Evolutionary conservation across 2,797 vertebrate species (phyloP), one percentile per base, ranked within the genome.

Genomic region (Moxostoma hubbsi): DNA sequence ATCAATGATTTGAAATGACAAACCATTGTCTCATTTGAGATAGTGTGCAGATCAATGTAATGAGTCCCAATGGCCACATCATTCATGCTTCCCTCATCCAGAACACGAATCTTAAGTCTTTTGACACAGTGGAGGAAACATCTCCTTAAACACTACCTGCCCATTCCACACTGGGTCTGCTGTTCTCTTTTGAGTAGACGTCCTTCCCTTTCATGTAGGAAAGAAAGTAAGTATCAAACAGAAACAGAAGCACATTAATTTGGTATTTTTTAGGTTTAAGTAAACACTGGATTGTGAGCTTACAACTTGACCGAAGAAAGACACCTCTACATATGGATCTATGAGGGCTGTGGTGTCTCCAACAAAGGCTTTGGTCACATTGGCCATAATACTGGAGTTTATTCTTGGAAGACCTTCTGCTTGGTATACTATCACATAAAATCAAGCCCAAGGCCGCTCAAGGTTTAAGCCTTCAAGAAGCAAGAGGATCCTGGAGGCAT

Each of bases 361-460:
- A 76, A 98, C 94, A 85, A 99, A 98, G 1, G 97, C 97, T 89
- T 98, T 99, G 73, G 97, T 99, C 88, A 99, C 97, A 1, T 99
- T 99, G 9, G 97, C 97, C 97, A 99, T 97, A 87, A 99, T 95
- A 91, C 96, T 95, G 15, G 97, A 97, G 90, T 97, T 98, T 91
- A 96, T 96, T 63, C 96, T 94, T 0, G 98, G 98, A 62, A 99
- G 90, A 7, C 97, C 96, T 85, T 99, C 96, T 0, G 97, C 98
- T 84, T 89, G 92, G 88, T 95, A 98, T 84, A 99, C 94, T 88
- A 96, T 96, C 86, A 99, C 95, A 2, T 90, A 96, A 92, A 99
- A 99, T 75, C 97, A 92, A 79, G 98, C 97, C 98, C 97, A 98
- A 0, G 96, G 96, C 9, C 97, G 96, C 86, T 98, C 97, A 0